Evolutionary conservation across 2,888 invertebrate genomes (phyloP).

Genomic region (Hirtodrosophila alboralis): DNA sequence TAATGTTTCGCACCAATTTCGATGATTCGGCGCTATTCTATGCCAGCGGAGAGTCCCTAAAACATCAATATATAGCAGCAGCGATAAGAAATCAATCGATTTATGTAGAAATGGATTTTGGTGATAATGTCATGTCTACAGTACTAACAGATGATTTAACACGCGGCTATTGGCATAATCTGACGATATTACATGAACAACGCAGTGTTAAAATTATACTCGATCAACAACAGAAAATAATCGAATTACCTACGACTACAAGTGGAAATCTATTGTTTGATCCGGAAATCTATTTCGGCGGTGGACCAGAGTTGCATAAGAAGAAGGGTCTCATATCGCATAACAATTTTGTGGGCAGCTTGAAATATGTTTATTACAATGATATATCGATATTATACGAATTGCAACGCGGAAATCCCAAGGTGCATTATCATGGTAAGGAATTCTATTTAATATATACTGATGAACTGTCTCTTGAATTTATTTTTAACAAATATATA

Average conservation of each 20-base stretch:
- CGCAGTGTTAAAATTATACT: slow-evolving; percentile 90
- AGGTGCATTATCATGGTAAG: slow-evolving; percentile 90
- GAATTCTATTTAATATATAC: slow-evolving; percentile 16
- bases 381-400: slow-evolving; percentile 96
- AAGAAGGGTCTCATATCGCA: slow-evolving; percentile 92
- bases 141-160: slow-evolving; percentile 89
- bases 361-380: slow-evolving; percentile 97
- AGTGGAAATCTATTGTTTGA: slow-evolving; percentile 92
- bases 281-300: slow-evolving; percentile 96
- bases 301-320: slow-evolving; percentile 93
- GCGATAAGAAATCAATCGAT: slow-evolving; percentile 93
- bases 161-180: slow-evolving; percentile 93
- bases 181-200: slow-evolving; percentile 93
- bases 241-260: slow-evolving; percentile 87
- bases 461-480: slow-evolving; percentile 10
- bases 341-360: slow-evolving; percentile 94
- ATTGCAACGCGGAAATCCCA: slow-evolving; percentile 92
- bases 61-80: slow-evolving; percentile 95
- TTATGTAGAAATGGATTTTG: slow-evolving; percentile 94
- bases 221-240: slow-evolving; percentile 89
- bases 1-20: slow-evolving; percentile 95
- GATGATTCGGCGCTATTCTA: slow-evolving; percentile 96
- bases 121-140: slow-evolving; percentile 89
- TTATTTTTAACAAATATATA: no score
- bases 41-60: slow-evolving; percentile 93